Percentiles rank a stretch among this genome's conserved stretches.
Evolutionary conservation across 2,113 vertebrate genomes (phyloP).

Genomic region (Numenius arquata): DNA sequence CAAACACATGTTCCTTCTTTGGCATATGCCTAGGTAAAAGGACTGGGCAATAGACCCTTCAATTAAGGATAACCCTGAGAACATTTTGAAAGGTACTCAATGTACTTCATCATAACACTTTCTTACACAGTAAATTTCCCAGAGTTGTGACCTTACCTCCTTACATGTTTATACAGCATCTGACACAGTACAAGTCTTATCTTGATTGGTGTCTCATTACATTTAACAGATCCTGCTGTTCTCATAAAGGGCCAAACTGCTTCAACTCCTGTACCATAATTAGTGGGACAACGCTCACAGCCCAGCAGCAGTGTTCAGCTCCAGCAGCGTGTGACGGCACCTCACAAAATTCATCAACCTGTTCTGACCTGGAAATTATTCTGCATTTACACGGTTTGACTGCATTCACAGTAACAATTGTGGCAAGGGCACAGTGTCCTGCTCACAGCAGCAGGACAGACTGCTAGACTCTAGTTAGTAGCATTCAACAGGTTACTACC

Average conservation of each 20-base stretch:
- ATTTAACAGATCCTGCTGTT: conserved; percentile 33
- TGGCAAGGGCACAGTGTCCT: not conserved
- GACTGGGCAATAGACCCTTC: not conserved
- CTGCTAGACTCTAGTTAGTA: not conserved
- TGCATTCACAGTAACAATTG: not conserved
- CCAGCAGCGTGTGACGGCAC: not conserved
- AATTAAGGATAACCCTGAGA: not conserved
- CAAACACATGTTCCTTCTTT: not conserved
- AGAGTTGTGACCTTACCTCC: not conserved
- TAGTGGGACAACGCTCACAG: not conserved
- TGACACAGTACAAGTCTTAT: conserved; percentile 13
- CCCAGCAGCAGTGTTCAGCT: not conserved
- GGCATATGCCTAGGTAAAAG: not conserved
- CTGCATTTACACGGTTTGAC: not conserved
- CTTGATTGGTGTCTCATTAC: conserved; percentile 13
- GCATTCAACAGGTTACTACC: conserved; percentile 17
- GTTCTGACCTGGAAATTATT: conserved; percentile 1
- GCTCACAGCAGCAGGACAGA: not conserved
- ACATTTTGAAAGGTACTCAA: not conserved
- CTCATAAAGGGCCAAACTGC: not conserved
- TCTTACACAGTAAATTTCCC: not conserved
- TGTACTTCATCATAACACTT: not conserved
- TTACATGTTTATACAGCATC: not conserved
- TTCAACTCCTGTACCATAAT: not conserved
- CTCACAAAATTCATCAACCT: not conserved